Conservation (phyloP, 2,113 vertebrate species). For the Phasianus colchicus region DNA sequence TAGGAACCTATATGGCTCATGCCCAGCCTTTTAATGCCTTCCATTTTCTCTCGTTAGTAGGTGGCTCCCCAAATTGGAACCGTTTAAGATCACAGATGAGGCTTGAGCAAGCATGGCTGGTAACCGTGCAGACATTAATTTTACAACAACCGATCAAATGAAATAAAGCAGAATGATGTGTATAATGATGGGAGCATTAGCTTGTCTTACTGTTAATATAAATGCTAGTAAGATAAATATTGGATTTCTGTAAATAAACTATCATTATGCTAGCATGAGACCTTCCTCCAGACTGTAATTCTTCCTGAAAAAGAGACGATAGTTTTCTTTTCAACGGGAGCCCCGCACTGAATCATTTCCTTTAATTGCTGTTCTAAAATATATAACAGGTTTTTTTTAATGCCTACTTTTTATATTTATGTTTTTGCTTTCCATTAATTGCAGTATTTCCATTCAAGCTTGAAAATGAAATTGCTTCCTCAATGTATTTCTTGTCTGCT, state of each 20-base stretch:
- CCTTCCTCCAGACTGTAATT: slow-evolving; percentile 32
- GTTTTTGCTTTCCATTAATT: slow-evolving; percentile 60
- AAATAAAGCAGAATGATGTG: slow-evolving; percentile 50
- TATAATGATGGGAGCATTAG: slow-evolving; percentile 32
- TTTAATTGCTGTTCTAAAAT: slow-evolving; percentile 62
- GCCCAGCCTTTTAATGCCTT: slow-evolving; percentile 24
- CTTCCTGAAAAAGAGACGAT: slow-evolving; percentile 3
- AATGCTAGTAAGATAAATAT: slow-evolving; percentile 55
- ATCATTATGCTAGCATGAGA: slow-evolving; percentile 9
- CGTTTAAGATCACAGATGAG: slow-evolving; percentile 32
- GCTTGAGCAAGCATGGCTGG: slow-evolving; percentile 4
- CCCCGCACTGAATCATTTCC: slow-evolving; percentile 33
- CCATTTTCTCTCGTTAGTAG: slow-evolving; percentile 1
- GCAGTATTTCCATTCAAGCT: slow-evolving; percentile 47
- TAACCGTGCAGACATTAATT: slow-evolving; percentile 4
- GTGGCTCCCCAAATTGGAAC: slow-evolving; percentile 22
- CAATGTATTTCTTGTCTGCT: slow-evolving; percentile 12
- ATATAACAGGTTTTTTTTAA: slow-evolving; percentile 34
- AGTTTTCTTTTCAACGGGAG: neutral
- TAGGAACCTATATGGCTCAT: neutral
- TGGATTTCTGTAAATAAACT: slow-evolving; percentile 53
- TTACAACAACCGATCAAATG: slow-evolving; percentile 9
- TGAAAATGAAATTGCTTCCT: slow-evolving; percentile 54
- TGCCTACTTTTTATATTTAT: slow-evolving; percentile 58
- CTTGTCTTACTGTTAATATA: slow-evolving; percentile 24